Conservation (phyloP, 2,113 vertebrate genomes). For the Lepisosteus osseus region DNA sequence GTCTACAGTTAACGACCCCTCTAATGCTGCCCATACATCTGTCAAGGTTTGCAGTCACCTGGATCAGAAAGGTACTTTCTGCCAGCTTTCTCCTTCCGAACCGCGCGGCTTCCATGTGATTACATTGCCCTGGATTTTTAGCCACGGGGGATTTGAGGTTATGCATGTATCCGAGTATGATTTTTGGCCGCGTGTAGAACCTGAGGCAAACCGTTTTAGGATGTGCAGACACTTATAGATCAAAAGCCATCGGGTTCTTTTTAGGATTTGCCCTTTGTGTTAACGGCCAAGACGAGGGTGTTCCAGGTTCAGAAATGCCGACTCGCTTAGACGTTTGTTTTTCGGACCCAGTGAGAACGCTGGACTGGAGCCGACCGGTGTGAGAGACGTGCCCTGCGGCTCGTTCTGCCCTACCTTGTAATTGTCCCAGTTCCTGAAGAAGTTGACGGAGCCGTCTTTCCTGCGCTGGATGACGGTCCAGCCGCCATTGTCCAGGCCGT, state of each 20-base stretch:
- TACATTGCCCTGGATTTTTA: not conserved
- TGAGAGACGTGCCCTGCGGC: too few species aligned
- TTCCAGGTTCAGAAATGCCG: too few species aligned
- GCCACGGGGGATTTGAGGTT: conserved; percentile 40
- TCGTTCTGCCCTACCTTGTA: conserved; percentile 77
- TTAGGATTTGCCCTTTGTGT: too few species aligned
- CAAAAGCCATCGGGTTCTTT: not conserved
- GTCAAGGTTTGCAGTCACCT: not conserved
- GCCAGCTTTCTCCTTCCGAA: conserved; percentile 10
- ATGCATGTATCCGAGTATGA: conserved; percentile 27
- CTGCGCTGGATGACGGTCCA: conserved; percentile 96
- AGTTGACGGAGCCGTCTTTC: conserved; percentile 91
- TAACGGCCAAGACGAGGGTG: too few species aligned
- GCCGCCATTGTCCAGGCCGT: conserved; percentile 89
- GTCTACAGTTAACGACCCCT: not conserved
- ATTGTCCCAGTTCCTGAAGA: conserved; percentile 97
- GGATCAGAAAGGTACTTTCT: conserved; percentile 16
- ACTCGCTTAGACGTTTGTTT: too few species aligned
- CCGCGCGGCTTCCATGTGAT: not conserved
- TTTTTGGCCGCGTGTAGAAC: conserved; percentile 32
- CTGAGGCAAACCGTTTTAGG: conserved; percentile 30
- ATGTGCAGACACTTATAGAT: conserved; percentile 32
- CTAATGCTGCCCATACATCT: too few species aligned
- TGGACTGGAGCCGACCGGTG: too few species aligned
- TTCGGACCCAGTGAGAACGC: too few species aligned